phyloP scores from a whole-genome alignment of 2,888 invertebrate genomes.

The Stenodema calcarata region DNA sequence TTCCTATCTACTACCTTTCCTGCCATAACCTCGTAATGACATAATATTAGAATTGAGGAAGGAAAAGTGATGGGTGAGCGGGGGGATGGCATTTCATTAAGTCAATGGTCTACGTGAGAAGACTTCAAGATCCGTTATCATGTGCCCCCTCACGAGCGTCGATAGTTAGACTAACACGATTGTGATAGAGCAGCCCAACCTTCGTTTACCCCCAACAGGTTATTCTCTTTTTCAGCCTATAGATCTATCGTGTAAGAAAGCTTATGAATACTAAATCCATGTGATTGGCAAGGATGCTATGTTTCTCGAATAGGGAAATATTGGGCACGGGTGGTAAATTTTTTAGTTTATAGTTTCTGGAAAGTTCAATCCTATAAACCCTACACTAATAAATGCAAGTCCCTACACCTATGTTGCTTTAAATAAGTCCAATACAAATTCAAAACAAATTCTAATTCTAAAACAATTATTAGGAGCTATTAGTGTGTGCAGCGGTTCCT shows the following conservation, averaged over 20 bases:
- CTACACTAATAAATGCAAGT: no score
- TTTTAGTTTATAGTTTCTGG: no score
- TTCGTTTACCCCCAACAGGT: background rate
- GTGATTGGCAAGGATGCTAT: background rate
- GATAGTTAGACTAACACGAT: conserved; percentile 28
- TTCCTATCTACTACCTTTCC: background rate
- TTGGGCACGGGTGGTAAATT: no score
- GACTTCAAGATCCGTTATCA: conserved; percentile 18
- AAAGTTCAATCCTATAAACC: no score
- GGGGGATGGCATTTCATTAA: background rate
- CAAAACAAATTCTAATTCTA: no score
- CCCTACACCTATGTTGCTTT: no score
- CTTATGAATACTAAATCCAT: background rate
- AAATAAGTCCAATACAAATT: no score
- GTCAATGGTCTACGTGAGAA: conserved; percentile 29
- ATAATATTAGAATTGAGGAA: background rate
- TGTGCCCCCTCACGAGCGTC: background rate
- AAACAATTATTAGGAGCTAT: no score
- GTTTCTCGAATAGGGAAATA: no score
- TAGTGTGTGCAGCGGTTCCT: no score
- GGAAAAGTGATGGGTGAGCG: background rate
- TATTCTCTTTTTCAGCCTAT: background rate
- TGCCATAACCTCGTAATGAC: background rate
- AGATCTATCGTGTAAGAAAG: background rate
- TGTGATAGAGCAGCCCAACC: background rate